Base-by-base conservation (phyloP, 2,113 vertebrate genomes). In the Chloroceryle aenea region DNA sequence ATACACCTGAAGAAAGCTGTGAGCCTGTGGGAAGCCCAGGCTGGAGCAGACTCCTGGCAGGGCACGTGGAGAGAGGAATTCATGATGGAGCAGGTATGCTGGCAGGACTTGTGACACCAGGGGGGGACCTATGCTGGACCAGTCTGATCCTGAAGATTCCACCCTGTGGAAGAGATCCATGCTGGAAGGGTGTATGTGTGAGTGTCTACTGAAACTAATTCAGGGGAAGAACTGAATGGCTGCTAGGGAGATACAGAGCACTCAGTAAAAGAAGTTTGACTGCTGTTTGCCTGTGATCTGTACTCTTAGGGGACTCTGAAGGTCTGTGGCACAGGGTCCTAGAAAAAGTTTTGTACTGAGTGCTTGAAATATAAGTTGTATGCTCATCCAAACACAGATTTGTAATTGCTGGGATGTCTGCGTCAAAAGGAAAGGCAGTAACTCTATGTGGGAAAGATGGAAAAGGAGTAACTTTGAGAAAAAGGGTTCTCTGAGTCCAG, bases 201-300 rank as follows among this genome's bases (percentile, higher is more conserved):
- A 53, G 7, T 19, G 14, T 21, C 87, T 74, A 27, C 29, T 87
- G 45, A 78, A 21, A 45, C 16, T 77, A 48, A 77, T 0, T 19
- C 12, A 66, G 43, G 69, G 68, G 27, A 64, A 53, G 53, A 89
- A 80, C 74, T 58, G 9, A 40, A 77, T 19, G 30, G 6, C 38
- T 78, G 3, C 30, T n/a, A n/a, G n/a, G 47, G 27, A 59, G 12
- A 6, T 29, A 40, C 11, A 50, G 19, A 42, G 12, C 19, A 30
- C 7, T 67, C 38, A 27, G 13, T 18, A 71, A 38, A 59, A 53
- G 30, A 53, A 29, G 9, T 3, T 58, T 25, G 36, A 13, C 19
- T 52, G 42, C 6, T 0, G 0, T 66, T 79, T 86, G 36, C 10
- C 36, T 2, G 7, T 29, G 4, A 8, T 73, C 22, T 36, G 9